Evolutionary conservation across 2,888 invertebrate genomes (phyloP).

Genomic region (Sisyra nigra): DNA sequence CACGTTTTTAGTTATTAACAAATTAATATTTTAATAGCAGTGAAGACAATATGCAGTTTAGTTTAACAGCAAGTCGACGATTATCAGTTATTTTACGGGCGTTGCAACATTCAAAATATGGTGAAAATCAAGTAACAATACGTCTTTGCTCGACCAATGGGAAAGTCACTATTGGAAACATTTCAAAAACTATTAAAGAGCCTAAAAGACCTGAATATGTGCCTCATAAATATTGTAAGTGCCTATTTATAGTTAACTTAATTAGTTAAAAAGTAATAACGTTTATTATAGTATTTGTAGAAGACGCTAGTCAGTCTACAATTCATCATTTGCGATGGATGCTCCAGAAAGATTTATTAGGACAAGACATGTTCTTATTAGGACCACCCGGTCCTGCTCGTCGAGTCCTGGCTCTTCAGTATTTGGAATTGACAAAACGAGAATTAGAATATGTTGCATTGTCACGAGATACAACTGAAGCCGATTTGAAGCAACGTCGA

Average conservation of each 20-base stretch:
- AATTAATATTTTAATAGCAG: neutral
- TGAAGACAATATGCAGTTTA: constrained; percentile 2
- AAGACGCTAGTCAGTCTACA: constrained; percentile 49
- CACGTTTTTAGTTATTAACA: neutral
- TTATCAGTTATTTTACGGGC: constrained; percentile 2
- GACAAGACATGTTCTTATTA: constrained; percentile 90
- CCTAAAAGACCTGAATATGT: constrained; percentile 65
- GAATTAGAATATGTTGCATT: constrained; percentile 89
- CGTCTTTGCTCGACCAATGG: constrained; percentile 32
- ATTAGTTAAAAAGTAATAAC: neutral
- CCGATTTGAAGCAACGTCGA: constrained; percentile 87
- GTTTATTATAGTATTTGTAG: constrained; percentile 28
- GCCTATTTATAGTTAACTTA: too few species aligned
- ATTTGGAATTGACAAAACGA: constrained; percentile 72
- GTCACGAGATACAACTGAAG: constrained; percentile 91
- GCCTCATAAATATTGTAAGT: constrained; percentile 70
- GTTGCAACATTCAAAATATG: constrained; percentile 1
- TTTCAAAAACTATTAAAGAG: constrained; percentile 42
- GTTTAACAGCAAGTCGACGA: constrained; percentile 2
- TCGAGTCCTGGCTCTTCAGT: constrained; percentile 71
- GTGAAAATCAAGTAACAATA: constrained; percentile 16
- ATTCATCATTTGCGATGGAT: constrained; percentile 84
- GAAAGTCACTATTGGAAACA: constrained; percentile 57
- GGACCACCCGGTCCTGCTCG: constrained; percentile 79
- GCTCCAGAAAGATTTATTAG: constrained; percentile 83